Evolutionary conservation across 2,888 invertebrate species (phyloP), one percentile per base, ranked within the genome.

Genomic region (Thecocarcelia acutangulata): DNA sequence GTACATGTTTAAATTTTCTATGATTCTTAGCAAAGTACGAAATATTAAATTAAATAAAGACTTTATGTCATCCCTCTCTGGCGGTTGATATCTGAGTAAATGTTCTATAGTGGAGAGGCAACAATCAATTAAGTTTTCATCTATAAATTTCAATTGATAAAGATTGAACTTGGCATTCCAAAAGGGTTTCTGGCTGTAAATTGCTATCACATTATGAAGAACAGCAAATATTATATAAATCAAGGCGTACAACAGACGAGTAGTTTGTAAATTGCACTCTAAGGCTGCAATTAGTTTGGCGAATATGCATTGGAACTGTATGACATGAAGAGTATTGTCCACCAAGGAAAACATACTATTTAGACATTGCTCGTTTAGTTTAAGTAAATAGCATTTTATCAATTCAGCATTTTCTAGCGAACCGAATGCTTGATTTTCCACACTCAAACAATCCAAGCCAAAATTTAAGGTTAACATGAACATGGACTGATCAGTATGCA

Each of bases 391-490:
- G 3, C 86, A 86, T 84, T 88, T 89, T 11, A 91, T 88, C 37
- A 88, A 85, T 70, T 86, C 85, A 28, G 87, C 85, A 78, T 90
- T 89, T 4, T 73, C 61, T 2, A 15, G n/a, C 0, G 66, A 74
- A 1, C 84, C 83, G 59, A 86, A 86, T 8, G 80, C 69, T 6
- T 84, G 85, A 58, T 83, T 83, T 15, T 84, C 78, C 19, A 79
- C 83, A 64, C 80, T 74, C 15, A 91, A 84, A 64, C 87, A 86
- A 0, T 91, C 88, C 8, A 90, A 80, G 0, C 87, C 87, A 84
- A 91, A 91, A 50, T 88, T 87, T 75, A 91, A 86, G 37, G 88
- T 87, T 0, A 87, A 85, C 8, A 89, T 85, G 44, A 89, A 89
- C 6, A 87, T 85, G 3, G 88, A 88, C 58, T 87, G 85, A 61